Evolutionary conservation across 2,113 vertebrate genomes (phyloP), one percentile per base, ranked within the genome.

Genomic region (Apaloderma vittatum): DNA sequence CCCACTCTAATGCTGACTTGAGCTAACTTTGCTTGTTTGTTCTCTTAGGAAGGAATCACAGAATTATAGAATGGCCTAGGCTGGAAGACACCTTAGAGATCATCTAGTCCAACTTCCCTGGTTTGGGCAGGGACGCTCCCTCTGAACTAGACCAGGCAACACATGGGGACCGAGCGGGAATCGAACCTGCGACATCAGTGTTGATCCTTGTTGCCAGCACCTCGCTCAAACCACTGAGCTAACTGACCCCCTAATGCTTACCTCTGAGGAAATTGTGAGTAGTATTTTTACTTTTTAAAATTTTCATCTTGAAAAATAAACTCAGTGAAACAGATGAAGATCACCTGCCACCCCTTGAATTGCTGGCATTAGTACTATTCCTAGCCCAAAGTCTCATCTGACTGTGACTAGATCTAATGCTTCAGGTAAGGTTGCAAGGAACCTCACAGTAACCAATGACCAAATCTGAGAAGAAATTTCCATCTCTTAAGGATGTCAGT

Each of bases 221-320:
- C n/a, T n/a, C n/a, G n/a, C n/a, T n/a, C n/a, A n/a, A n/a, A n/a
- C n/a, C n/a, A n/a, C n/a, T n/a, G n/a, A n/a, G n/a, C n/a, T n/a
- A n/a, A n/a, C n/a, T n/a, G n/a, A n/a, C n/a, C n/a, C n/a, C n/a
- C n/a, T n/a, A n/a, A n/a, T 96, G 43, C 79, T 96, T 74, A 97
- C 70, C n/a, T 96, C 95, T 54, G 87, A 97, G 45, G 87, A 98
- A 97, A 46, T 68, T 58, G 49, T 89, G 91, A 95, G 48, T 40
- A 89, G 15, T 48, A 30, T 27, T 80, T 63, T 74, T 54, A 67
- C 10, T 72, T 70, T 52, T 78, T 7, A n/a, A 29, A 62, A 46
- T 49, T 46, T 94, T 83, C 5, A 0, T 49, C 48, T 29, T 86
- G 52, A 62, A 65, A 67, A 15, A 58, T 21, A 65, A 88, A 40